Percentiles rank a stretch among this genome's conserved stretches.
phyloP scores from a whole-genome alignment of 1,140 invertebrate genomes.

The Zaprionus kolodkinae region DNA sequence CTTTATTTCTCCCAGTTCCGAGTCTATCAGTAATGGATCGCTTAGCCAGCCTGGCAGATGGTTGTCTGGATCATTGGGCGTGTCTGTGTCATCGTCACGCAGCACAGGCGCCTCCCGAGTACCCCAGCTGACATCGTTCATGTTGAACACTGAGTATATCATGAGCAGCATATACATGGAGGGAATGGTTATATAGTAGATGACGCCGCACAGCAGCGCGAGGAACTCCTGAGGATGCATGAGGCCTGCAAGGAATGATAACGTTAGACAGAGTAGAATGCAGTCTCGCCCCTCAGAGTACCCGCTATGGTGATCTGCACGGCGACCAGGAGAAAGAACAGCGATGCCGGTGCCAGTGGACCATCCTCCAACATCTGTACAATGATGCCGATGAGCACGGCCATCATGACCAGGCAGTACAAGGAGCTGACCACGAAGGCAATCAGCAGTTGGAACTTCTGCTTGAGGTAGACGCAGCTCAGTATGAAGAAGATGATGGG shows the following conservation, averaged over 20 bases:
- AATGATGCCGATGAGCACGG: constrained; percentile 94
- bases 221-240: constrained; percentile 94
- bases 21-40: constrained; percentile 87
- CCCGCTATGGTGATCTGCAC: constrained; percentile 88
- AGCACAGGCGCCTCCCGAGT: constrained; percentile 89
- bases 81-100: constrained; percentile 48
- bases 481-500: constrained; percentile 91
- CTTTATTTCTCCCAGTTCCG: constrained; percentile 87
- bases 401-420: constrained; percentile 96
- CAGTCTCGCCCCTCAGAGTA: constrained; percentile 3
- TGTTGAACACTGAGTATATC: constrained; percentile 95
- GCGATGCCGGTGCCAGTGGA: constrained; percentile 90
- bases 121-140: constrained; percentile 96
- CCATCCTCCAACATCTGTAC: constrained; percentile 93
- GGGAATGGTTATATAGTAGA: constrained; percentile 96
- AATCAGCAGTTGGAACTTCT: constrained; percentile 89
- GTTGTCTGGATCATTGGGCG: constrained; percentile 37
- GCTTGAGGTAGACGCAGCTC: constrained; percentile 90
- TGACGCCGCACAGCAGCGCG: constrained; percentile 90
- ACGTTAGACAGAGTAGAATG: not conserved
- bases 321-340: constrained; percentile 89
- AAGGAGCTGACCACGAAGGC: constrained; percentile 90
- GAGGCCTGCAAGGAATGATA: constrained; percentile 85
- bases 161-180: constrained; percentile 97
- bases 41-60: constrained; percentile 89